Base-by-base conservation (phyloP, 1,140 invertebrate species). In the Leptinotarsa defecta region DNA sequence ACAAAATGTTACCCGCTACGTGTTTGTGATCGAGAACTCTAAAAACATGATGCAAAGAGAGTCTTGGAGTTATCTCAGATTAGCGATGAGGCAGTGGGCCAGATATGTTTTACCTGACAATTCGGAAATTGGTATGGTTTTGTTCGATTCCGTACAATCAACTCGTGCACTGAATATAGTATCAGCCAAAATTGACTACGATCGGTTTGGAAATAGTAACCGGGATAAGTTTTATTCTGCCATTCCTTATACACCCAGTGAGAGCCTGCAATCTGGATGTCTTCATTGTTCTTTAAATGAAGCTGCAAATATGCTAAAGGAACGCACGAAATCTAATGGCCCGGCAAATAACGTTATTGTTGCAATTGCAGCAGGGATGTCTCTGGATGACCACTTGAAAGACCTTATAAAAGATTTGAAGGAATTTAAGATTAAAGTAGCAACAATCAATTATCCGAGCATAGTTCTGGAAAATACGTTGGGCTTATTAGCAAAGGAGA, bases 31-130 rank as follows among this genome's bases (percentile, higher is more conserved):
- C 22, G 89, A 89, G 81, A 88, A 88, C 76, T 88, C 87, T 3
- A 86, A 88, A 81, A 86, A 89, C 65, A 89, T 89, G 87, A 79
- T 86, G 43, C 82, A 87, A 17, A 85, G 88, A 81, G 89, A 91
- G 82, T 88, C 89, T 43, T 91, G 89, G 89, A 88, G 85, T 75
- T 90, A 89, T 81, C 81, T 91, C 61, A 83, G 89, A 65, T 84
- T 86, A 48, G 89, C 89, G 4, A 86, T 90, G 74, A 84, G 89
- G 52, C 89, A 90, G 78, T 88, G 89, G 85, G 87, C 88, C 19
- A 84, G 88, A 24, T 86, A 88, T 68, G 88, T 89, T 80, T 78
- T 90, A 4, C 86, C 87, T 0, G 81, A 83, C 20, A 86, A 86
- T 76, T 86, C 86, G 2, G 88, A 89, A 84, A 82, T 89, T 0